Conservation (phyloP, 2,797 vertebrate species). For the Ambastaia sidthimunki region DNA sequence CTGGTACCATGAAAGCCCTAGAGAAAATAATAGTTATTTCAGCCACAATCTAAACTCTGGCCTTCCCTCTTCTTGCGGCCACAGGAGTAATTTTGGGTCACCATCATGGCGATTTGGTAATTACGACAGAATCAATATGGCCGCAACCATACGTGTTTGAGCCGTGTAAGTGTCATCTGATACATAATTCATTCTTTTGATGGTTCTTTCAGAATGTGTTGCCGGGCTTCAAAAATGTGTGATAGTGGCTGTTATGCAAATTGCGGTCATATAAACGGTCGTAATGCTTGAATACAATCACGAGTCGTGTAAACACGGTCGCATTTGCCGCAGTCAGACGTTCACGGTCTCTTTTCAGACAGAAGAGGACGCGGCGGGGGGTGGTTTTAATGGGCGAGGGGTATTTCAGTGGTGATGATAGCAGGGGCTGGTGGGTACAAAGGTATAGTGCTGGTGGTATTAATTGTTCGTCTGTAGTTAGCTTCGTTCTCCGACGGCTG, state of each 20-base stretch:
- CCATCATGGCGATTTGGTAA: slow-evolving; percentile 75
- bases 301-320: slow-evolving; percentile 18
- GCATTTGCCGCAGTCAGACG: not conserved
- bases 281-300: slow-evolving; percentile 4
- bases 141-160: slow-evolving; percentile 60
- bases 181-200: slow-evolving; percentile 36
- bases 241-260: slow-evolving; percentile 18
- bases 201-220: slow-evolving; percentile 3
- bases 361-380: slow-evolving; percentile 6
- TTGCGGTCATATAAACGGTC: not conserved
- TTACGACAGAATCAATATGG: slow-evolving; percentile 70
- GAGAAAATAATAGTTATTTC: slow-evolving; percentile 80
- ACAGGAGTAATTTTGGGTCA: slow-evolving; percentile 77
- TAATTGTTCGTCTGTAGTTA: slow-evolving; percentile 68
- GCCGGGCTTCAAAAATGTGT: not conserved
- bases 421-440: no score
- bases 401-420: not conserved
- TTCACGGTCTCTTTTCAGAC: not conserved
- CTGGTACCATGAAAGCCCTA: not conserved
- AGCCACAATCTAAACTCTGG: slow-evolving; percentile 67
- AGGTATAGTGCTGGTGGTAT: not conserved
- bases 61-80: slow-evolving; percentile 66
- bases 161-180: slow-evolving; percentile 27
- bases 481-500: slow-evolving; percentile 74
- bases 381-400: not conserved